Conservation (phyloP, 2,888 invertebrate species). For the Crepidodera aurea region DNA sequence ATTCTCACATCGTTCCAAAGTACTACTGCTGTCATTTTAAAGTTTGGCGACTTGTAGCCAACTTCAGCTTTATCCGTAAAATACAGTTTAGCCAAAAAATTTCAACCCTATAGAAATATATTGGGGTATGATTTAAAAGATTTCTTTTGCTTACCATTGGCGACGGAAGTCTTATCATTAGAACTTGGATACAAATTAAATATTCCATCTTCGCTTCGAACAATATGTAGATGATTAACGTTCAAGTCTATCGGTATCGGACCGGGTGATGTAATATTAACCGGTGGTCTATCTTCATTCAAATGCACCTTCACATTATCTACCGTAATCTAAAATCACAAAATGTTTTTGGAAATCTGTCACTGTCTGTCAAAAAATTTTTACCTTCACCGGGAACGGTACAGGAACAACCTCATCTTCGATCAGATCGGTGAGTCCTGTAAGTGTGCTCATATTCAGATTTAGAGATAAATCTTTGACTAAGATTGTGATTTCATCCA, state of each 20-base stretch:
- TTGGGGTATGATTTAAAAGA: background rate
- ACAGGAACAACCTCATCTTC: conserved; percentile 87
- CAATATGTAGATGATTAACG: conserved; percentile 74
- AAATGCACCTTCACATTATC: conserved; percentile 79
- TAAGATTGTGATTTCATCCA: conserved; percentile 69
- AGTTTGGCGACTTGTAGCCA: no score
- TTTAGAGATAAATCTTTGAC: conserved; percentile 72
- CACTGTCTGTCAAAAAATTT: conserved; percentile 50
- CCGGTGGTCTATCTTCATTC: conserved; percentile 84
- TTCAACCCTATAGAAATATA: no score
- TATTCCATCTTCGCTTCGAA: conserved; percentile 77
- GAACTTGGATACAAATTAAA: conserved; percentile 70
- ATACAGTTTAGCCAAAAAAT: no score
- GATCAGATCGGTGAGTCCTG: conserved; percentile 81
- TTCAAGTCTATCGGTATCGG: conserved; percentile 80
- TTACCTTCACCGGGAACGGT: conserved; percentile 84
- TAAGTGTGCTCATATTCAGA: conserved; percentile 82
- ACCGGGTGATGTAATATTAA: conserved; percentile 82
- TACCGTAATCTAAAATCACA: conserved; percentile 69
- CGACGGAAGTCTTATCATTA: conserved; percentile 1
- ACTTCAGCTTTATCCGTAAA: no score
- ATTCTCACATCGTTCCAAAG: no score
- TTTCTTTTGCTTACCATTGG: background rate
- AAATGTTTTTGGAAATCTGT: conserved; percentile 1
- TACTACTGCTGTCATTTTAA: no score